phyloP scores from a whole-genome alignment of 2,797 vertebrate genomes.

The Xiphophorus birchmanni region DNA sequence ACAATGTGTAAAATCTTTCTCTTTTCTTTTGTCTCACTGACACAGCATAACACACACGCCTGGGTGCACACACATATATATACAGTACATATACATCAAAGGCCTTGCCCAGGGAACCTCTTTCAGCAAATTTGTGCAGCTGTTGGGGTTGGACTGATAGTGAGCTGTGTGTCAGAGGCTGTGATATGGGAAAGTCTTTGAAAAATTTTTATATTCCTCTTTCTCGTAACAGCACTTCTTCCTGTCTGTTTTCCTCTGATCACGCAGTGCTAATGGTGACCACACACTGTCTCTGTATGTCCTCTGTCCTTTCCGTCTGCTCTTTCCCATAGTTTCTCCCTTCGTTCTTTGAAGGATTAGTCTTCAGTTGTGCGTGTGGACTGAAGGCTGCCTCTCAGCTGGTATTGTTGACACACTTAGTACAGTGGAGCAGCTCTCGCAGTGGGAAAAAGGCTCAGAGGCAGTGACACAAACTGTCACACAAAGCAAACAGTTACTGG shows the following conservation, averaged over 20 bases:
- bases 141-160: conserved; percentile 77
- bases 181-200: conserved; percentile 80
- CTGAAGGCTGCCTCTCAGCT: conserved; percentile 75
- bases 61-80: conserved; percentile 6
- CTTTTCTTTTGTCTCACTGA: conserved; percentile 27
- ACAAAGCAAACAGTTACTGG: conserved; percentile 66
- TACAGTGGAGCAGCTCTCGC: conserved; percentile 69
- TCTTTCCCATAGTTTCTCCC: conserved; percentile 30
- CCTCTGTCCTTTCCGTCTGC: conserved; percentile 3
- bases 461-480: conserved; percentile 68
- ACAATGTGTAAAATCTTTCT: conserved; percentile 30
- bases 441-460: conserved; percentile 62
- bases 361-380: conserved; percentile 60
- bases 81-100: conserved; percentile 64
- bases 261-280: conserved; percentile 52
- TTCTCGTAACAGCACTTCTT: conserved; percentile 26
- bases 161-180: conserved; percentile 75
- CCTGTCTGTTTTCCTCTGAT: conserved; percentile 16
- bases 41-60: conserved; percentile 22
- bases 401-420: conserved; percentile 74
- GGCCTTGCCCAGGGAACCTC: conserved; percentile 74
- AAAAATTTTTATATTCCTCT: conserved; percentile 73
- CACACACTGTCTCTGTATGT: not conserved
- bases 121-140: conserved; percentile 83
- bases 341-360: conserved; percentile 63